Conservation (phyloP, 2,888 invertebrate genomes). For the Coleophora deauratella region DNA sequence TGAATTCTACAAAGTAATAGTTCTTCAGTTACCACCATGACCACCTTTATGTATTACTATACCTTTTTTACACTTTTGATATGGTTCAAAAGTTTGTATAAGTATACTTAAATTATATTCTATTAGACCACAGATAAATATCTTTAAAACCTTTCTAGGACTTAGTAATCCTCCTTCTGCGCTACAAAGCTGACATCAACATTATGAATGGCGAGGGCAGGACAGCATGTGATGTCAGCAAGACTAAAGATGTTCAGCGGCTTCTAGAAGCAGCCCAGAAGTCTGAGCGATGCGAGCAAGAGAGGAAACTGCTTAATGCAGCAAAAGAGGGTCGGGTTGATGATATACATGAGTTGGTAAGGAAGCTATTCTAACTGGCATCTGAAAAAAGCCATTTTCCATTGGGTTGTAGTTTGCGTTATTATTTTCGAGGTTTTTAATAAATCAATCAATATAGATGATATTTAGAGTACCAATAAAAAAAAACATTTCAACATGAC, state of each 20-base stretch:
- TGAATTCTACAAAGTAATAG: too few relatives aligned
- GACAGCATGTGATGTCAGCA: conserved; percentile 72
- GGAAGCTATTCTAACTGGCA: conserved; percentile 6
- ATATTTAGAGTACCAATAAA: too few relatives aligned
- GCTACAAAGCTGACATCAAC: conserved; percentile 76
- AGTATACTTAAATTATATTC: too few relatives aligned
- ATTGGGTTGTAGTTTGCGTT: not conserved
- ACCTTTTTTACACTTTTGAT: too few relatives aligned
- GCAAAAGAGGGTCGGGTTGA: conserved; percentile 76
- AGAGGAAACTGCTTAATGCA: conserved; percentile 72
- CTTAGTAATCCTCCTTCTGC: conserved; percentile 74
- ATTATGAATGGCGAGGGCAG: conserved; percentile 78
- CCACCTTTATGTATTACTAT: too few relatives aligned
- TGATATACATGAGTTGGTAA: conserved; percentile 72
- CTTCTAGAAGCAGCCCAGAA: conserved; percentile 76
- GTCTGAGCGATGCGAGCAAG: conserved; percentile 69
- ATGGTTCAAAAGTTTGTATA: too few relatives aligned
- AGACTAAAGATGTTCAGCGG: conserved; percentile 68
- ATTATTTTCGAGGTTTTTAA: too few relatives aligned
- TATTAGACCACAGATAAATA: too few relatives aligned
- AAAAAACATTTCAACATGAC: too few relatives aligned
- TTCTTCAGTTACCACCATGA: too few relatives aligned
- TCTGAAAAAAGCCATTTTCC: not conserved
- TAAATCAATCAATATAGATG: too few relatives aligned
- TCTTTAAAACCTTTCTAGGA: conserved; percentile 53